Evolutionary conservation across 1,140 invertebrate genomes (phyloP), one percentile per base, ranked within the genome.

Genomic region (Panagrolaimus sp.): DNA sequence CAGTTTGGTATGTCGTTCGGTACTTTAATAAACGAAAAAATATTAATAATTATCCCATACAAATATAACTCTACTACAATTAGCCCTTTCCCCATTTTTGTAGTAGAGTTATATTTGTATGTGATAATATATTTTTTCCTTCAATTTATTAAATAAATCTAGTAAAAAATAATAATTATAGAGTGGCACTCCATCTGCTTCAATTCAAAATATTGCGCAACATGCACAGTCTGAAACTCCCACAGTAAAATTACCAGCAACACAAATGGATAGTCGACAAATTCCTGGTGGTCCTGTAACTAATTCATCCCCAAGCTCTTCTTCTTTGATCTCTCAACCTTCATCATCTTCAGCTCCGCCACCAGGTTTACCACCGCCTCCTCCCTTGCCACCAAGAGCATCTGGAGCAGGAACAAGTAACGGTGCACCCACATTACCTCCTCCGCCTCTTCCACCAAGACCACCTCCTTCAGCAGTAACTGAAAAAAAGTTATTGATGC

Each of bases 1-100:
- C 72, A 80, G 84, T 79, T 75, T 84, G 75, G 69, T 80, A 73
- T 66, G 78, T n/a, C n/a, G n/a, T n/a, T n/a, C 74, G 72, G 7
- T 4, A 38, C 0, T 5, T 64, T 73, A 25, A 7, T 43, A 46
- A 66, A n/a, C 48, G 14, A 46, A 45, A 27, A 8, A 45, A 47
- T 38, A 25, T 25, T n/a, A 71, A 51, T 20, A 70, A 9, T n/a
- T n/a, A n/a, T n/a, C n/a, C n/a, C n/a, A n/a, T n/a, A n/a, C n/a
- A n/a, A n/a, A n/a, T n/a, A n/a, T n/a, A n/a, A n/a, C n/a, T n/a
- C n/a, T n/a, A n/a, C n/a, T n/a, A n/a, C n/a, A n/a, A n/a, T n/a
- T n/a, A n/a, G n/a, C n/a, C n/a, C n/a, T n/a, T n/a, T n/a, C n/a
- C n/a, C n/a, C n/a, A n/a, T n/a, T n/a, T n/a, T n/a, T n/a, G n/a